Percentiles rank a stretch among this genome's conserved stretches.
These are phyloP conservation scores for Drosophila paulistorum DNA, from an alignment of 1,140 invertebrate genomes.

Conservation along the genomic window DNA sequence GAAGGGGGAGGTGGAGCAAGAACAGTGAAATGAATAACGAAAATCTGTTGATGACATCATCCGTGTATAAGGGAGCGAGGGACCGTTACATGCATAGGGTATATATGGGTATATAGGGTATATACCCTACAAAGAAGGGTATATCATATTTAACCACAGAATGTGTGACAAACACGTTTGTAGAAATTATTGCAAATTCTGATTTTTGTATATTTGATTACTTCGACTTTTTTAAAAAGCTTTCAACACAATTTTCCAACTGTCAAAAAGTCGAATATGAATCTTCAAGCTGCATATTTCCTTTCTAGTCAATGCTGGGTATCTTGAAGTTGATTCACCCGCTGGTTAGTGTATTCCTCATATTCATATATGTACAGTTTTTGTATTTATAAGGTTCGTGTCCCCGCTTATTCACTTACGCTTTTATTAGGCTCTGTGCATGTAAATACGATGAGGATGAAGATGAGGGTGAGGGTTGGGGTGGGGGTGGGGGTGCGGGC, in stretches of 20 bases:
- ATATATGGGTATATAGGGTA: no score
- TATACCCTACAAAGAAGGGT: no score
- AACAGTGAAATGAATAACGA: conserved; percentile 24
- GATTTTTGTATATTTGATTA: no score
- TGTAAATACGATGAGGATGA: conserved; percentile 16
- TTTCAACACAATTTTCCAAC: no score
- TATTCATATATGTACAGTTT: background rate
- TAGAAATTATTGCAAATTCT: no score
- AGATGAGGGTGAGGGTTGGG: background rate
- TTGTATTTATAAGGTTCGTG: conserved; percentile 44
- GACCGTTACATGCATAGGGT: background rate
- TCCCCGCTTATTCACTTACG: conserved; percentile 73
- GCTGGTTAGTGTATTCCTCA: background rate
- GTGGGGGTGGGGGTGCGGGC: conserved; percentile 1
- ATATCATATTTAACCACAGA: no score
- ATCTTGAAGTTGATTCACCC: background rate
- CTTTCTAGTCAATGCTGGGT: background rate
- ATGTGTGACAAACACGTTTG: no score
- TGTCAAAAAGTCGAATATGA: no score
- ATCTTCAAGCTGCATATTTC: no score
- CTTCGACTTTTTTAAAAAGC: no score
- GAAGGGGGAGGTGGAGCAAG: background rate
- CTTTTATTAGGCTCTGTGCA: conserved; percentile 46
- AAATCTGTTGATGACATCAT: conserved; percentile 53
- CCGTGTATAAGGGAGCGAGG: conserved; percentile 14